These are phyloP conservation scores for Criorhina ranunculi DNA, from an alignment of 2,888 invertebrate species.

Conservation along the genomic window DNA sequence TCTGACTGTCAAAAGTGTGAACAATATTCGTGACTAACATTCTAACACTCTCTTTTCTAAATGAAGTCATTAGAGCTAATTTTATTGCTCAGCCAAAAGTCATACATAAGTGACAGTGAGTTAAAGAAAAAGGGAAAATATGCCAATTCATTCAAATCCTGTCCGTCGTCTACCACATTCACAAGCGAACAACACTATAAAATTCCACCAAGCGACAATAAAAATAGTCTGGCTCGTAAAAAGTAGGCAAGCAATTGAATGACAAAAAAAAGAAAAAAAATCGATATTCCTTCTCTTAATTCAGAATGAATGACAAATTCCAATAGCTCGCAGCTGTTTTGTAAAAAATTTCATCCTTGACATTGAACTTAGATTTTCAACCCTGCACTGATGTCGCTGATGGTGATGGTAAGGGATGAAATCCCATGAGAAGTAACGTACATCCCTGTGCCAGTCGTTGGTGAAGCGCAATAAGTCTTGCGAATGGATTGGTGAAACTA, in stretches of 20 bases:
- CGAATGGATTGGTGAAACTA: background rate
- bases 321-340: conserved; percentile 41
- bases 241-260: conserved; percentile 43
- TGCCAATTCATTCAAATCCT: conserved; percentile 59
- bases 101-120: conserved; percentile 34
- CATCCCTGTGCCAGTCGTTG: background rate
- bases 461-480: conserved; percentile 17
- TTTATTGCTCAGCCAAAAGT: conserved; percentile 55
- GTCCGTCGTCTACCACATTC: conserved; percentile 13
- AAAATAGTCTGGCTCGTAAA: conserved; percentile 69
- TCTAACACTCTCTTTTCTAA: conserved; percentile 37
- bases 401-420: background rate
- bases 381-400: background rate
- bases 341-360: conserved; percentile 64
- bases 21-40: conserved; percentile 57
- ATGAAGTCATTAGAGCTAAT: conserved; percentile 58
- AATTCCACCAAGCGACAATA: conserved; percentile 50
- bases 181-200: conserved; percentile 43
- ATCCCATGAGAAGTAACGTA: conserved; percentile 25
- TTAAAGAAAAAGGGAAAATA: conserved; percentile 17
- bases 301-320: conserved; percentile 60
- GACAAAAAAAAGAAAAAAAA: conserved; percentile 37
- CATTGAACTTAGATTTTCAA: conserved; percentile 67
- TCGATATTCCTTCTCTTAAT: conserved; percentile 53
- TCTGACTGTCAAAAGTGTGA: conserved; percentile 11